Conservation (phyloP, 2,888 invertebrate genomes). For the Pyralis farinalis region DNA sequence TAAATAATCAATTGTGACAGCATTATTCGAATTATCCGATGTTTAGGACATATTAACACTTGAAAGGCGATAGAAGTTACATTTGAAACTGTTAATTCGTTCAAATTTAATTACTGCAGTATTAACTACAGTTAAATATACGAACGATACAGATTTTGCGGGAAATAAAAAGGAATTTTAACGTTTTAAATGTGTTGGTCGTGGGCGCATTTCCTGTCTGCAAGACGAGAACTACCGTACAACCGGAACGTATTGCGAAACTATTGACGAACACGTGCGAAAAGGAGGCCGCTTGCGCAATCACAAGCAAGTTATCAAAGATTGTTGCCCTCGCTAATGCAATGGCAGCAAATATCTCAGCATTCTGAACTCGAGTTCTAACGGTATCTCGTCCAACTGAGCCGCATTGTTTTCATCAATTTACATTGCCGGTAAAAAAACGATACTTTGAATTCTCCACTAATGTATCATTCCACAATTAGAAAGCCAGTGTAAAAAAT, state of each 20-base stretch:
- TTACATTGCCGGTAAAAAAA: conserved; percentile 20
- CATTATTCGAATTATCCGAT: too few relatives aligned
- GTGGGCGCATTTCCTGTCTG: conserved; percentile 13
- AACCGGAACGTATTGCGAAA: conserved; percentile 54
- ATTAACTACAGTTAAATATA: too few relatives aligned
- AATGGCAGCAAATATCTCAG: conserved; percentile 32
- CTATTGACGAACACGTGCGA: conserved; percentile 60
- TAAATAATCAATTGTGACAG: too few relatives aligned
- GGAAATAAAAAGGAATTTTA: background rate
- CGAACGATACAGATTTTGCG: too few relatives aligned
- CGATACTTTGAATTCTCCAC: conserved; percentile 7
- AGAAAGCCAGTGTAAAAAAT: conserved; percentile 8
- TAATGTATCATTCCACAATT: conserved; percentile 11
- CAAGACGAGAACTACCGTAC: conserved; percentile 23
- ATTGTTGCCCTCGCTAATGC: conserved; percentile 62
- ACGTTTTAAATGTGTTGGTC: conserved; percentile 7
- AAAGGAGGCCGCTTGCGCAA: conserved; percentile 67
- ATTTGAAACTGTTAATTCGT: too few relatives aligned
- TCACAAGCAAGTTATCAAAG: conserved; percentile 56
- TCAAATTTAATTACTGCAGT: too few relatives aligned
- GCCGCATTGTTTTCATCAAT: conserved; percentile 61
- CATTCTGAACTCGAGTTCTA: conserved; percentile 35
- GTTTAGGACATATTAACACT: too few relatives aligned
- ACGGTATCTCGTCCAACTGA: conserved; percentile 44
- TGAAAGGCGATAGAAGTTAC: too few relatives aligned